phyloP scores from a whole-genome alignment of 2,888 invertebrate genomes.

The Choristoneura rosaceana region DNA sequence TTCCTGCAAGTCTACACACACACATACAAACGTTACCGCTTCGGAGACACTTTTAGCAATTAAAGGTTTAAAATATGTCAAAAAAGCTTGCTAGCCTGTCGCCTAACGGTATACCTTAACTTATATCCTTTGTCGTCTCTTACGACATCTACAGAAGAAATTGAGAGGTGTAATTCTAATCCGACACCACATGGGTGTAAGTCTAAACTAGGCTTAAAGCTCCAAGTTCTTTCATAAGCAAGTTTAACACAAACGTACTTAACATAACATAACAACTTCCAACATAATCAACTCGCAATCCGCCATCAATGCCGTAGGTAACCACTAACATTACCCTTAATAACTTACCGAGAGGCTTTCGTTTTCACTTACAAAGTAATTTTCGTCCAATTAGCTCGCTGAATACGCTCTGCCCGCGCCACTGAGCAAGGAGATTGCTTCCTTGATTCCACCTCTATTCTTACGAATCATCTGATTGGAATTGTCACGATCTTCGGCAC shows the following conservation, averaged over 20 bases:
- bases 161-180: too few relatives aligned
- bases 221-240: neutral
- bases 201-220: too few relatives aligned
- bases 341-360: slow-evolving; percentile 47
- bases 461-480: slow-evolving; percentile 51
- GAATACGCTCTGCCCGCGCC: slow-evolving; percentile 66
- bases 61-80: too few relatives aligned
- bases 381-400: slow-evolving; percentile 74
- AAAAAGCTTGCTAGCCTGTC: too few relatives aligned
- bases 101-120: too few relatives aligned
- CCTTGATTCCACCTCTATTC: slow-evolving; percentile 53
- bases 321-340: slow-evolving; percentile 37
- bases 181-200: too few relatives aligned
- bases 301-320: slow-evolving; percentile 31
- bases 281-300: slow-evolving; percentile 7
- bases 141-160: too few relatives aligned
- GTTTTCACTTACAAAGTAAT: slow-evolving; percentile 69
- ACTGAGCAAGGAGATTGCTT: slow-evolving; percentile 70
- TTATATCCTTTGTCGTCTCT: too few relatives aligned
- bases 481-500: slow-evolving; percentile 43
- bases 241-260: neutral
- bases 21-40: too few relatives aligned
- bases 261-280: slow-evolving; percentile 13
- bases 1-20: too few relatives aligned
- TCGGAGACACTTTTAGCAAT: too few relatives aligned